Percentiles rank a stretch among this genome's conserved stretches.
These are phyloP conservation scores for Thunnus thynnus DNA, from an alignment of 2,113 vertebrate species.

Conservation along the genomic window DNA sequence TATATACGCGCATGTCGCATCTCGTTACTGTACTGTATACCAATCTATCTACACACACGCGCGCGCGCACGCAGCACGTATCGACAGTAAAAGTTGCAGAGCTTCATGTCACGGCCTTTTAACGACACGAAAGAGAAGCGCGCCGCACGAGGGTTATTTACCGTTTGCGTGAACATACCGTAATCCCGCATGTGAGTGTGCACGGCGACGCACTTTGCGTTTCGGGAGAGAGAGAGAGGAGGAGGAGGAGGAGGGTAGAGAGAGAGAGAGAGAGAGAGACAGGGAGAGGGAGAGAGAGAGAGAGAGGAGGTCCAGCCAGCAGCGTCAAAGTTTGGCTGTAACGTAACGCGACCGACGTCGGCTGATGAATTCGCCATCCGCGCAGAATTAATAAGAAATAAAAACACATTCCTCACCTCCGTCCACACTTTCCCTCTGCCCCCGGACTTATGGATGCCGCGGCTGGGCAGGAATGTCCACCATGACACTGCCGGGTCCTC, in stretches of 20 bases:
- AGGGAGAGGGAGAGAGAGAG: background rate
- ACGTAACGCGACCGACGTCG: conserved; percentile 56
- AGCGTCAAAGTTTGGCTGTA: conserved; percentile 77
- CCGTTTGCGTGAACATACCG: conserved; percentile 28
- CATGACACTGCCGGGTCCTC: conserved; percentile 54
- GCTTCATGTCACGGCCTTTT: conserved; percentile 21
- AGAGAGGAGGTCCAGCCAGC: conserved; percentile 43
- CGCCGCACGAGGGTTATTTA: background rate
- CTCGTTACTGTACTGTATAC: background rate
- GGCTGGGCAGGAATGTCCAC: conserved; percentile 53
- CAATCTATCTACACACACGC: background rate
- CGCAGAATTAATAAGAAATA: conserved; percentile 31
- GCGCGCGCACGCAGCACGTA: conserved; percentile 13
- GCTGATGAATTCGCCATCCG: conserved; percentile 43
- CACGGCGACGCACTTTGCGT: conserved; percentile 64
- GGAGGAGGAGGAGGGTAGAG: background rate
- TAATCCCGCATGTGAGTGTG: conserved; percentile 43
- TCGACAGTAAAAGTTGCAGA: conserved; percentile 65
- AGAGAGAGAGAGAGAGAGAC: background rate
- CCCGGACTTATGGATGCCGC: conserved; percentile 47
- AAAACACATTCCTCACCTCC: conserved; percentile 57
- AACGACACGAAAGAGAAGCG: background rate
- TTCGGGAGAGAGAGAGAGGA: conserved; percentile 6
- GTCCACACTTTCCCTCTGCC: conserved; percentile 12
- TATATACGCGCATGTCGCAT: background rate